Evolutionary conservation across 2,113 vertebrate species (phyloP).

Genomic region (Crotalus viridis): DNA sequence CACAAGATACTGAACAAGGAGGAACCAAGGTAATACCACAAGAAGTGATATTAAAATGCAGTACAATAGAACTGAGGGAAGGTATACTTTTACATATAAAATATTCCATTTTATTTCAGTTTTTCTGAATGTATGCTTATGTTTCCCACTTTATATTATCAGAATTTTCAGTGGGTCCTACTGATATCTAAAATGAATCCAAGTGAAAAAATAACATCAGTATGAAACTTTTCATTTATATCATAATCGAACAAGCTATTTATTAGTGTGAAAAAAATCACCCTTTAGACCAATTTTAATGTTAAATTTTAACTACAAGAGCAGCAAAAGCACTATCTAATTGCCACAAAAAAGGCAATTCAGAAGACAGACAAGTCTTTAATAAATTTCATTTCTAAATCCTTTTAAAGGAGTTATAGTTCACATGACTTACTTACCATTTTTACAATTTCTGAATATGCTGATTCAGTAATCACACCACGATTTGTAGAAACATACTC

Average conservation of each 20-base stretch:
- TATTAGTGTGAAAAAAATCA: background rate
- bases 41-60: background rate
- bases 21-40: background rate
- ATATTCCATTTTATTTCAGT: background rate
- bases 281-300: background rate
- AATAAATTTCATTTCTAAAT: conserved; percentile 32
- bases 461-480: conserved; percentile 90
- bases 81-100: background rate
- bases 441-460: conserved; percentile 93
- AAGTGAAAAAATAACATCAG: background rate
- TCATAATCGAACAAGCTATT: background rate
- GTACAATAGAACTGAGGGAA: background rate
- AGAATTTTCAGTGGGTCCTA: background rate
- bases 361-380: background rate
- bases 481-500: conserved; percentile 96
- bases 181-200: background rate
- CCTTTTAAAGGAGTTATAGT: conserved; percentile 35
- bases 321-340: background rate
- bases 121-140: background rate
- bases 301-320: background rate
- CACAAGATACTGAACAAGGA: background rate
- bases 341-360: background rate
- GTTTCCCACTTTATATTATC: background rate
- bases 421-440: conserved; percentile 83
- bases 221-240: background rate